A percentile compares a stretch with the other conserved stretches of the same genome.
Evolutionary conservation across 2,888 invertebrate species (phyloP).

Genomic region (Dyspetes luteomarginatus): DNA sequence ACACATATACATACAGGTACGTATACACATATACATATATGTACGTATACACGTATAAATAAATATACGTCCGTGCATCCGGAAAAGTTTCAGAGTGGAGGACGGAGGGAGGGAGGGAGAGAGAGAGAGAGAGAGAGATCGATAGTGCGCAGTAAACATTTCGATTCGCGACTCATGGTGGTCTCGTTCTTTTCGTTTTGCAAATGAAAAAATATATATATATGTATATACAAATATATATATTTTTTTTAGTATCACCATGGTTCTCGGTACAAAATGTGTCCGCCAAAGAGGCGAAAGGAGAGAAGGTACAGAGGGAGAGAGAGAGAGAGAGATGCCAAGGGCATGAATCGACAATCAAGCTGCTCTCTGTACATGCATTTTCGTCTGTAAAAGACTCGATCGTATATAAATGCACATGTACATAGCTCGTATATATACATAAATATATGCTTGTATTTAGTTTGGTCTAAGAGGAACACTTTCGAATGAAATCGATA

Average conservation of each 20-base stretch:
- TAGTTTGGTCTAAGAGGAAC: neutral
- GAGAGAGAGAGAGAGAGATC: conserved; percentile 26
- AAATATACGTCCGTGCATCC: conserved; percentile 5
- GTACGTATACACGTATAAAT: too few species aligned
- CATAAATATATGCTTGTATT: neutral
- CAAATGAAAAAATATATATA: conserved; percentile 31
- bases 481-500: neutral
- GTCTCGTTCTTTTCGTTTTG: conserved; percentile 49
- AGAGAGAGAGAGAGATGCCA: conserved; percentile 41
- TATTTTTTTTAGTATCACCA: too few species aligned
- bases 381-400: conserved; percentile 35
- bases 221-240: too few species aligned
- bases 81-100: conserved; percentile 13
- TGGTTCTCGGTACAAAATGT: conserved; percentile 29
- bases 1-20: too few species aligned
- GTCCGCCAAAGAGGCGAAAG: conserved; percentile 26
- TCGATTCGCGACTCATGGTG: conserved; percentile 48
- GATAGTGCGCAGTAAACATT: conserved; percentile 36
- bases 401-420: conserved; percentile 32
- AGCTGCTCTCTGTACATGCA: conserved; percentile 40
- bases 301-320: conserved; percentile 45
- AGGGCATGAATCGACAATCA: conserved; percentile 55
- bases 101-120: neutral
- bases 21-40: neutral
- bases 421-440: neutral